Evolutionary conservation across 2,888 invertebrate genomes (phyloP), one percentile per base, ranked within the genome.

Genomic region (Temnothorax ravouxi): DNA sequence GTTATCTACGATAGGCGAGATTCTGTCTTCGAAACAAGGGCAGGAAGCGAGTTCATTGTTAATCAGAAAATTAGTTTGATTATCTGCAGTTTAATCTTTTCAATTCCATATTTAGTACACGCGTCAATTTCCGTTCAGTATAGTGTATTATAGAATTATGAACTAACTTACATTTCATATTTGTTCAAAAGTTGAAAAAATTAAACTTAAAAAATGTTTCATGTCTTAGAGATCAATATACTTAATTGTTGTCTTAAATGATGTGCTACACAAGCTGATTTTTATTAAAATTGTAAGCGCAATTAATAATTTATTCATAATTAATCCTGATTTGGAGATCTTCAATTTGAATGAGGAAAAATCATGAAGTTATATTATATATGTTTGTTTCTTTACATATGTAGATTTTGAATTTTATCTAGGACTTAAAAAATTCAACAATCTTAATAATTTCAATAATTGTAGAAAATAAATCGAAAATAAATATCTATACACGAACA

Each of bases 401-500:
- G 1, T 54, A 3, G 5, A 9, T 72, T 71, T 8, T 34, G 38
- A 29, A n/a, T 38, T 29, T 50, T 21, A 3, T 38, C 5, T 50
- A 8, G 13, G 4, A 13, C 8, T 44, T 47, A n/a, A 38, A 29
- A 38, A n/a, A 3, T n/a, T 34, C 13, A 59, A 13, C 62, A 56
- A 52, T 8, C 15, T 18, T 44, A 38, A 66, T 41, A 29, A 52
- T 67, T n/a, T 66, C 4, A 8, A 18, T 62, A 29, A 41, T 38
- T 52, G 5, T n/a, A 6, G 56, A 69, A 83, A 72, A 50, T n/a
- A 69, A 71, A 64, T 18, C 59, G 18, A 44, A 64, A 64, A 62
- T 34, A 67, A 8, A 52, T 61, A n/a, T n/a, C n/a, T n/a, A 77
- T 69, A 84, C 59, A n/a, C 18, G 77, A 69, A 66, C 69, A 72